Evolutionary conservation across 2,888 invertebrate species (phyloP).

Genomic region (Scaptomyza parva): DNA sequence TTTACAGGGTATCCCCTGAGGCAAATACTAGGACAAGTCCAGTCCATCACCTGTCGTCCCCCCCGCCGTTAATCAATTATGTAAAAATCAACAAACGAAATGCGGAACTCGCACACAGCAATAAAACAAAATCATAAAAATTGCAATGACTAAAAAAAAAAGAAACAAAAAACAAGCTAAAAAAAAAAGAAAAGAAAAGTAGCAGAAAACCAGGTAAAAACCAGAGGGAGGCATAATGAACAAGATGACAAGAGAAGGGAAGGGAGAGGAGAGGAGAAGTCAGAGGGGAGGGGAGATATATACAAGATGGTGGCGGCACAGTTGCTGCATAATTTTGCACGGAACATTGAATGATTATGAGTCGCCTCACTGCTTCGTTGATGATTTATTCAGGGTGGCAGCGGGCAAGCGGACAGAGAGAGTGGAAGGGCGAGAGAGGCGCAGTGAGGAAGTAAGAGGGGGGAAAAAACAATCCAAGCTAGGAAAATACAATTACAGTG

Average conservation of each 20-base stretch:
- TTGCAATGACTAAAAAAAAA: conserved; percentile 34
- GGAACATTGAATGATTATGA: conserved; percentile 73
- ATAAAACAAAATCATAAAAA: conserved; percentile 58
- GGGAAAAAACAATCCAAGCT: conserved; percentile 8
- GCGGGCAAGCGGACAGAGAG: not conserved
- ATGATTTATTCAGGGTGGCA: conserved; percentile 55
- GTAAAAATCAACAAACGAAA: conserved; percentile 55
- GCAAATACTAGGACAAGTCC: conserved; percentile 11
- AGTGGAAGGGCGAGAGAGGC: not conserved
- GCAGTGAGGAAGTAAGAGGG: too few relatives aligned
- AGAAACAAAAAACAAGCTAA: conserved; percentile 10
- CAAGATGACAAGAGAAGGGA: not conserved
- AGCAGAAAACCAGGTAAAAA: not conserved
- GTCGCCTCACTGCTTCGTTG: conserved; percentile 52
- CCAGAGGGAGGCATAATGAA: not conserved
- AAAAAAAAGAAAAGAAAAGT: conserved; percentile 10
- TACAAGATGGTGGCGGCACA: not conserved
- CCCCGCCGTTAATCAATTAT: conserved; percentile 68
- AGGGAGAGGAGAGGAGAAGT: not conserved
- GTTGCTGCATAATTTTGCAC: conserved; percentile 72
- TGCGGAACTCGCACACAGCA: conserved; percentile 57
- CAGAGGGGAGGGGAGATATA: conserved; percentile 1
- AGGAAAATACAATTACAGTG: conserved; percentile 62
- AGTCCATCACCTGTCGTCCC: too few relatives aligned
- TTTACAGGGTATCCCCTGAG: conserved; percentile 3